Base-by-base conservation (phyloP, 2,888 invertebrate genomes). In the Hirtodrosophila trivittata region DNA sequence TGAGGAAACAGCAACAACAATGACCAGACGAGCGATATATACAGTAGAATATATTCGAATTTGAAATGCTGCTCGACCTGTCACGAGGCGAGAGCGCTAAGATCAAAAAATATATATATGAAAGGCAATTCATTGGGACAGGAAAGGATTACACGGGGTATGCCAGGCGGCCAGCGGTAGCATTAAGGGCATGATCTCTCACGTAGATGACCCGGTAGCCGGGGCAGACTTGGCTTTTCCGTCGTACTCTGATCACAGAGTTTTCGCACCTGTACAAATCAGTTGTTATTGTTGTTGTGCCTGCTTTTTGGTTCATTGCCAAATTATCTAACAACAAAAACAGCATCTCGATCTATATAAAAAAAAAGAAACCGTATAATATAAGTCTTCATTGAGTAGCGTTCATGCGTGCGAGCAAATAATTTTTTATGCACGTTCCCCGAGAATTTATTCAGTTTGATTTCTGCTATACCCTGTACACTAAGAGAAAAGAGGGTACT, bases 201-300 rank as follows among this genome's bases (percentile, higher is more conserved):
- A 30, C 16, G 16, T 14, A 30, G 12, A 47, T 46, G 54, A 55
- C 35, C 18, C 41, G 45, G 32, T 51, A 35, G n/a, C n/a, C 18
- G 16, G 32, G 5, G 14, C 25, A 8, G 14, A 28, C 35, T 55
- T 62, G 33, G 52, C 35, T 55, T 58, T 43, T 65, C 49, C 58
- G 41, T 55, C 43, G 33, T 26, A 39, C n/a, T n/a, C 37, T 80
- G 85, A 86, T 86, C 86, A 85, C 63, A 86, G 86, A 62, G 58
- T 78, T 86, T 87, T 86, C 87, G 64, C 86, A 86, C 86, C 86
- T 86, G 85, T 69, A 80, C 69, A 85, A 71, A 67, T 78, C 62
- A 58, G 43, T 64, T 64, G 42, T 64, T 63, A 25, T 70, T 59
- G 25, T 45, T 66, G 32, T 37, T 56, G 30, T 35, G 42, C 49